phyloP scores from a whole-genome alignment of 2,888 invertebrate species.

The Xestobium rufovillosum region DNA sequence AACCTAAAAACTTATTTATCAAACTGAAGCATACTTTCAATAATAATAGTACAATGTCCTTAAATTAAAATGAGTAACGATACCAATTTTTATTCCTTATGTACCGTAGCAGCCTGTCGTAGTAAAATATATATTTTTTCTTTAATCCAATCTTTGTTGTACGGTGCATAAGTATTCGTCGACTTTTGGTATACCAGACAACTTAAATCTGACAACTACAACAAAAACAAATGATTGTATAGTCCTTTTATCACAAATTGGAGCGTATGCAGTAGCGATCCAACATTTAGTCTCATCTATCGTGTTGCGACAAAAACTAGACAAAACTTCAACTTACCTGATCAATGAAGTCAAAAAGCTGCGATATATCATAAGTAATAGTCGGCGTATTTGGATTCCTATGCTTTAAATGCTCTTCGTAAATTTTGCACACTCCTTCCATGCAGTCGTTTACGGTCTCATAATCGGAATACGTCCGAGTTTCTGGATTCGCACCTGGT shows the following conservation, averaged over 20 bases:
- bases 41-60: too few species aligned
- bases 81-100: too few species aligned
- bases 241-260: constrained; percentile 1
- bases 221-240: constrained; percentile 21
- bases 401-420: constrained; percentile 95
- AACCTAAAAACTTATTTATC: too few species aligned
- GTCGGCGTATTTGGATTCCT: constrained; percentile 92
- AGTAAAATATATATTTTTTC: constrained; percentile 95
- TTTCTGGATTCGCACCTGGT: constrained; percentile 87
- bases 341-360: constrained; percentile 97
- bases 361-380: constrained; percentile 97
- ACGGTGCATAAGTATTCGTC: constrained; percentile 93
- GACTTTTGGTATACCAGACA: constrained; percentile 95
- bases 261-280: constrained; percentile 3
- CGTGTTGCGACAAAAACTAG: constrained; percentile 4
- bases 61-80: too few species aligned
- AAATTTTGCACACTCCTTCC: constrained; percentile 99
- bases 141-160: constrained; percentile 99
- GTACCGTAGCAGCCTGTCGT: constrained; percentile 90
- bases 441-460: constrained; percentile 97
- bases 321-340: constrained; percentile 47
- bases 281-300: constrained; percentile 2
- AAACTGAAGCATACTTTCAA: too few species aligned
- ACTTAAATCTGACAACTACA: constrained; percentile 80
- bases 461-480: constrained; percentile 95